phyloP scores from a whole-genome alignment of 2,888 invertebrate species.

The Plutella xylostella region DNA sequence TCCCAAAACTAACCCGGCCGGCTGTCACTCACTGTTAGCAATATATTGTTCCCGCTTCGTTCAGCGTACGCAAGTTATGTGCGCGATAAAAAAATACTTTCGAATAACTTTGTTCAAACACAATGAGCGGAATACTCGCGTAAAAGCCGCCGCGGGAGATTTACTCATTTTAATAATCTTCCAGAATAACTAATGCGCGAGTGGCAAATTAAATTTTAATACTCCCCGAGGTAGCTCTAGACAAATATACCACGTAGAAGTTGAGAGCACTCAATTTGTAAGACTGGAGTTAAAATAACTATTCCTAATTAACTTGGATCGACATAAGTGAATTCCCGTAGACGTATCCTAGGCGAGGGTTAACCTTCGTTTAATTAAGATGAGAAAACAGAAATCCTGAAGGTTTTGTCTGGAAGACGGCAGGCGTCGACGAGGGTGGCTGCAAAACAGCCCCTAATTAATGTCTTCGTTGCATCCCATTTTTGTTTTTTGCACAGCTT shows the following conservation, averaged over 20 bases:
- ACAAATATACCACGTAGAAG: background rate
- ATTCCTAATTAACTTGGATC: slow-evolving; percentile 31
- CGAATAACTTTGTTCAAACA: too few relatives aligned
- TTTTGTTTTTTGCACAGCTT: background rate
- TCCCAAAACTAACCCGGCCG: too few relatives aligned
- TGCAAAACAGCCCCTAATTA: slow-evolving; percentile 21
- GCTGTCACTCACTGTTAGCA: too few relatives aligned
- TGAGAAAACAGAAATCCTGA: slow-evolving; percentile 31
- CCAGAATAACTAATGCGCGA: too few relatives aligned
- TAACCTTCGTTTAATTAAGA: slow-evolving; percentile 38
- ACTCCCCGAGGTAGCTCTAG: too few relatives aligned
- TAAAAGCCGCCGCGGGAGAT: too few relatives aligned
- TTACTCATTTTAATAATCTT: too few relatives aligned
- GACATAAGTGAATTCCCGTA: slow-evolving; percentile 31
- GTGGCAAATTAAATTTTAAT: too few relatives aligned
- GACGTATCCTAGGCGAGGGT: slow-evolving; percentile 24
- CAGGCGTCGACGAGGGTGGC: slow-evolving; percentile 17
- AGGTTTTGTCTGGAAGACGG: slow-evolving; percentile 24
- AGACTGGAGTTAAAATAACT: slow-evolving; percentile 26
- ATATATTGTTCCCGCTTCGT: too few relatives aligned
- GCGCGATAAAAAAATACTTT: too few relatives aligned
- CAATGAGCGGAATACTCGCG: too few relatives aligned
- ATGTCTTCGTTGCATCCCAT: slow-evolving; percentile 20
- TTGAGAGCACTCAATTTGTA: background rate
- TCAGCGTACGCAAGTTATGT: too few relatives aligned